Evolutionary conservation across 2,888 invertebrate genomes (phyloP), one percentile per base, ranked within the genome.

Genomic region (Aproaerema taeniolella): DNA sequence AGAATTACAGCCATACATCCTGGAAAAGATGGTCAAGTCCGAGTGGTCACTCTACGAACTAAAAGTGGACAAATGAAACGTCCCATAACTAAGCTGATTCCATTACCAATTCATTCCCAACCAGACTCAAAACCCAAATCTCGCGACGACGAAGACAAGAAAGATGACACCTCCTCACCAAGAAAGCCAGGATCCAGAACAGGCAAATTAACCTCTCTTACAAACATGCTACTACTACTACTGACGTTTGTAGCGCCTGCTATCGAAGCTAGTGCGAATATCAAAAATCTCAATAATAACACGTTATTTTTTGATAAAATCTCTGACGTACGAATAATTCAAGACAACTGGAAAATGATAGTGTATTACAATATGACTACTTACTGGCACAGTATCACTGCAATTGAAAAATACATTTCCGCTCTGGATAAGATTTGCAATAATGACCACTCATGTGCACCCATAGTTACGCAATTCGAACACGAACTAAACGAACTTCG

Each of bases 281-380:
- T 35, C 12, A 16, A 42, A 39, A 26, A 25, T 10, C 17, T 49
- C 8, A 45, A 39, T 15, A 46, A 46, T 24, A 46, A 49, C 8
- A 42, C 41, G 30, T 9, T 49, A 24, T 9, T 40, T n/a, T n/a
- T n/a, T n/a, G n/a, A n/a, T n/a, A n/a, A n/a, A n/a, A n/a, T n/a
- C n/a, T n/a, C n/a, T n/a, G 26, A 39, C 46, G 11, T 38, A 45
- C 38, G n/a, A 41, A 32, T 28, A 42, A 42, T 42, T 1, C 37
- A 30, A 12, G 42, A 49, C 28, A 38, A 49, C 14, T 49, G 49
- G 49, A 46, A 41, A 24, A 16, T 48, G 0, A 9, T 48, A 1
- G 39, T 45, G 8, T 43, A 48, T 20, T 48, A 45, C 15, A 24
- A 45, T 28, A 40, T 48, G 39, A 26, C 25, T 7, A 28, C 45